Evolutionary conservation across 1,140 invertebrate genomes (phyloP).

Genomic region (Calephelis nemesis): DNA sequence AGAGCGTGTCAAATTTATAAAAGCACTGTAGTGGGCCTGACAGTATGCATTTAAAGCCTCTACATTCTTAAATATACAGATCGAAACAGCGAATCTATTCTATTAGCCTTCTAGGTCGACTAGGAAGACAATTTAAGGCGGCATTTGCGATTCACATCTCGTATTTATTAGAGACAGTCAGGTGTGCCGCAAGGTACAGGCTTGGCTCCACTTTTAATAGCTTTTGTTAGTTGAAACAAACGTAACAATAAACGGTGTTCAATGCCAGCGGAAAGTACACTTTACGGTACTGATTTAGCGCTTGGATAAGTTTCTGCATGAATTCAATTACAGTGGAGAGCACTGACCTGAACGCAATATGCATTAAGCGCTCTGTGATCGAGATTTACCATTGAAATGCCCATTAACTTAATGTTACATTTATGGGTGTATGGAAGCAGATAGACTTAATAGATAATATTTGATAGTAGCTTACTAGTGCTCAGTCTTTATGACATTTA

Average conservation of each 20-base stretch:
- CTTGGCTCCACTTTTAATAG: constrained; percentile 39
- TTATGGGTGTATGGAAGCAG: too few relatives aligned
- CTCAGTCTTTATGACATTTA: too few relatives aligned
- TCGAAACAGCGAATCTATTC: constrained; percentile 34
- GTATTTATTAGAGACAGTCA: constrained; percentile 41
- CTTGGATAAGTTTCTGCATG: constrained; percentile 64
- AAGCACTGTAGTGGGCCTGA: not conserved
- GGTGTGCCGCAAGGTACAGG: constrained; percentile 47
- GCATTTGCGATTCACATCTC: constrained; percentile 52
- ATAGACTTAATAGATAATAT: too few relatives aligned
- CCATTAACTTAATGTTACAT: constrained; percentile 8
- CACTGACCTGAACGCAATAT: constrained; percentile 50
- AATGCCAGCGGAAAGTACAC: constrained; percentile 47
- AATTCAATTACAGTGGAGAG: constrained; percentile 61
- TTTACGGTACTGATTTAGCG: constrained; percentile 66
- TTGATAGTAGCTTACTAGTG: too few relatives aligned
- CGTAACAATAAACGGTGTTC: constrained; percentile 47
- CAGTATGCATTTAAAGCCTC: not conserved
- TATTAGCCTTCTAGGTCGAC: constrained; percentile 33
- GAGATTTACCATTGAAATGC: constrained; percentile 21
- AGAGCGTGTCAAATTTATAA: not conserved
- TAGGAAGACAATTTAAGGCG: constrained; percentile 43
- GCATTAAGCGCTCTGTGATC: constrained; percentile 29
- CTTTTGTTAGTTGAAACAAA: constrained; percentile 45
- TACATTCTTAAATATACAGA: constrained; percentile 25